A percentile compares a stretch with the other conserved stretches of the same genome.
These are phyloP conservation scores for Hetaerina americana DNA, from an alignment of 1,140 invertebrate species.

Conservation along the genomic window DNA sequence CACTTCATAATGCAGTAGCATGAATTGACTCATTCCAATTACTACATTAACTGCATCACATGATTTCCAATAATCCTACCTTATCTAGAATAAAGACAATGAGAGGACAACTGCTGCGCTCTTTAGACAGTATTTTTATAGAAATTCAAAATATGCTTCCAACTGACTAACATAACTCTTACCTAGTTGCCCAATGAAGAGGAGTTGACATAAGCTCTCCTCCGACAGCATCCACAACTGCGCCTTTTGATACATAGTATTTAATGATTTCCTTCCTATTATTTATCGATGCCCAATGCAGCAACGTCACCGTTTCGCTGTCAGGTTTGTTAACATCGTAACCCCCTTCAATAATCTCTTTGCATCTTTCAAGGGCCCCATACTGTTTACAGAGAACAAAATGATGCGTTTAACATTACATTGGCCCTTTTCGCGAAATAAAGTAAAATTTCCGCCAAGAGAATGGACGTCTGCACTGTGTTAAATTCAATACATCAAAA, in stretches of 20 bases:
- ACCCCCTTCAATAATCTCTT: constrained; percentile 74
- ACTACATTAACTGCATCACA: too few relatives aligned
- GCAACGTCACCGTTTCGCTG: constrained; percentile 81
- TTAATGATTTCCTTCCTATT: constrained; percentile 86
- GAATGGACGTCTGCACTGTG: background rate
- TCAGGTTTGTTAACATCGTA: constrained; percentile 85
- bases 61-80: too few relatives aligned
- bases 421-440: background rate
- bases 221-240: constrained; percentile 83
- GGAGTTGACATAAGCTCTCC: constrained; percentile 92
- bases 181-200: constrained; percentile 92
- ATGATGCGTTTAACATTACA: constrained; percentile 6
- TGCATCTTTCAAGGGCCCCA: constrained; percentile 69
- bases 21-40: too few relatives aligned
- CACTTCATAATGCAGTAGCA: too few relatives aligned
- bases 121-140: too few relatives aligned
- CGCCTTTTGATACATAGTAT: constrained; percentile 76
- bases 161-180: constrained; percentile 5
- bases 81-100: too few relatives aligned
- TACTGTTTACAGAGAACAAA: constrained; percentile 48
- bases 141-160: background rate
- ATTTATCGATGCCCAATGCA: constrained; percentile 99
- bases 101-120: too few relatives aligned
- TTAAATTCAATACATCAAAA: too few relatives aligned
- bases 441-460: background rate